Percentiles rank a stretch among this genome's conserved stretches.
Evolutionary conservation across 2,113 vertebrate genomes (phyloP).

Genomic region (Zonotrichia leucophrys): DNA sequence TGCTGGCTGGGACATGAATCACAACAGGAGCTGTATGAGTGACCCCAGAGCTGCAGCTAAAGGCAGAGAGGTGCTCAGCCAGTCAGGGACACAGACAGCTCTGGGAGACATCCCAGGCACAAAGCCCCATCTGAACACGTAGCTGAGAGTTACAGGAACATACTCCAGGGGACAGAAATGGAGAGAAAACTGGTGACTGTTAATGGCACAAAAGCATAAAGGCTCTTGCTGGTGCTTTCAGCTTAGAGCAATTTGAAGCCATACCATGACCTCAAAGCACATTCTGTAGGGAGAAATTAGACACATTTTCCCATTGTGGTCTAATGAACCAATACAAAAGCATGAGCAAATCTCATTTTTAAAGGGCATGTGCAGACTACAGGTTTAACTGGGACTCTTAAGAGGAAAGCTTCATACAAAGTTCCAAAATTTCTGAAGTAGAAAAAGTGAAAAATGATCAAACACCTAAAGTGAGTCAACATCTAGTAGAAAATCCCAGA

Average conservation of each 20-base stretch:
- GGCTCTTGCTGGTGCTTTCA: background rate
- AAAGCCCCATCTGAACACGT: background rate
- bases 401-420: background rate
- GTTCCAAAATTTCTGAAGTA: background rate
- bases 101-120: background rate
- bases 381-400: background rate
- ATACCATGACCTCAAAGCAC: background rate
- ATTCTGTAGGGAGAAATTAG: background rate
- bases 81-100: background rate
- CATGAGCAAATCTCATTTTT: background rate
- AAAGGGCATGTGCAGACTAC: background rate
- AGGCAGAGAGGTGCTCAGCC: background rate
- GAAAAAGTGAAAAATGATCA: background rate
- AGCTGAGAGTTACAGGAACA: background rate
- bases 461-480: background rate
- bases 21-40: accelerated
- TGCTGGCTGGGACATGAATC: background rate
- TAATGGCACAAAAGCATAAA: background rate
- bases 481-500: background rate
- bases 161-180: background rate
- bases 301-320: background rate
- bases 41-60: background rate
- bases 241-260: background rate
- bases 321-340: background rate
- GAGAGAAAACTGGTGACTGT: background rate